These are phyloP conservation scores for Chiroxiphia lanceolata DNA, from an alignment of 2,797 vertebrate species.

Conservation along the genomic window DNA sequence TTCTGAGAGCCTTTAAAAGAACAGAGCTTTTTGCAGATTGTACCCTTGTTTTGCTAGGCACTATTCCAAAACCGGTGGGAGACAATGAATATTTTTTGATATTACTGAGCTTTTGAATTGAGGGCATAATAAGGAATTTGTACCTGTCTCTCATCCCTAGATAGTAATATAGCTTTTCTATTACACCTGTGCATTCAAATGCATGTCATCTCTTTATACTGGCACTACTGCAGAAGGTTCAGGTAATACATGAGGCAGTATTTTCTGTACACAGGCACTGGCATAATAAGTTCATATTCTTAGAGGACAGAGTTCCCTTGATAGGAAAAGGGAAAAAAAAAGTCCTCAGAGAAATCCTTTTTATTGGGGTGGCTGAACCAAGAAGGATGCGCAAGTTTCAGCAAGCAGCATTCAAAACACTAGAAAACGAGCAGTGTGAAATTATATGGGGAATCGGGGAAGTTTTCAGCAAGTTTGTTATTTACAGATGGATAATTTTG, in stretches of 20 bases:
- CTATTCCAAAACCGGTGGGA: not conserved
- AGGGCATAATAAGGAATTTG: not conserved
- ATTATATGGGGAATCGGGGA: not conserved
- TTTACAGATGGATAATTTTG: not conserved
- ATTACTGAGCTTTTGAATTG: not conserved
- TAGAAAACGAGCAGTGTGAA: not conserved
- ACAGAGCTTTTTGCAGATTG: not conserved
- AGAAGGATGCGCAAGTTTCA: not conserved
- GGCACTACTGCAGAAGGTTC: not conserved
- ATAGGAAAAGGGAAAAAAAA: not conserved
- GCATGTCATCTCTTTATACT: not conserved
- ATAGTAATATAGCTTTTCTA: not conserved
- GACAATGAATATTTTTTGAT: not conserved
- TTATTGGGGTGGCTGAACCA: not conserved
- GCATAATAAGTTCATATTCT: not conserved
- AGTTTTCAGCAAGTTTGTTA: not conserved
- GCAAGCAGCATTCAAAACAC: not conserved
- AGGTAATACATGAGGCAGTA: not conserved
- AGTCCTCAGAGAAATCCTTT: not conserved
- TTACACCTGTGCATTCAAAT: not conserved
- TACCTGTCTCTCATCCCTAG: not conserved
- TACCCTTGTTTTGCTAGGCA: not conserved
- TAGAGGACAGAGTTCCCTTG: not conserved
- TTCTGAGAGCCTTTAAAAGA: not conserved
- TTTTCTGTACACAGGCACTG: not conserved